Base-by-base conservation (phyloP, 2,797 vertebrate species). In the Cheirogaleus major region DNA sequence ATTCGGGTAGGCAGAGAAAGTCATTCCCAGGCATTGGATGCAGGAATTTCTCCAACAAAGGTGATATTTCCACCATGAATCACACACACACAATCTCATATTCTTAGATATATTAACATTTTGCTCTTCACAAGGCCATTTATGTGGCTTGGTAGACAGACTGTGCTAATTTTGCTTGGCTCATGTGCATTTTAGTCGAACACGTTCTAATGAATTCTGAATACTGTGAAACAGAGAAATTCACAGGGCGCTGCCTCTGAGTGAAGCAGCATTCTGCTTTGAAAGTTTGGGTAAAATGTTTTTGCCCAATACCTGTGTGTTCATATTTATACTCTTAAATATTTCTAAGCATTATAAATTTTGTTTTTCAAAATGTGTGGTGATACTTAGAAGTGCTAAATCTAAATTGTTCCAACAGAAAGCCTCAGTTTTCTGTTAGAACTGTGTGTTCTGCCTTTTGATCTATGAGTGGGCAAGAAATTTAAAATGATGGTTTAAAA, bases 11-110 rank as follows among this genome's bases (percentile, higher is more conserved):
- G 92, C 82, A 91, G 81, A 69, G 55, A 73, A 79, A 79, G 55
- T 27, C 91, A 97, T 83, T 75, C 55, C 45, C 79, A 70, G 90
- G 67, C 52, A 73, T 50, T 0, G 0, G 55, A 70, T 63, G 30
- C 35, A 84, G 75, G 89, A 93, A 86, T 92, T 95, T 97, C 35
- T 59, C 70, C 61, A 86, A 93, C 85, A 96, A 91, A 89, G 76
- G 41, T 67, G 2, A 1, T 72, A 84, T 92, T 95, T 93, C 73
- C 63, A 84, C 41, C 80, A 70, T 69, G 63, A 82, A 79, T 52
- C 43, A 70, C 32, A 85, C 50, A 69, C 50, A 48, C 45, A 25
- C 1, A 92, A 81, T 78, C 38, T 63, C 78, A 67, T 55, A 70
- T 92, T 89, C 95, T 86, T 83, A 86, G 32, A 80, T 30, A 67